A percentile compares a stretch with the other conserved stretches of the same genome.
Evolutionary conservation across 1,140 invertebrate genomes (phyloP).

Genomic region (Chlorops oryzae): DNA sequence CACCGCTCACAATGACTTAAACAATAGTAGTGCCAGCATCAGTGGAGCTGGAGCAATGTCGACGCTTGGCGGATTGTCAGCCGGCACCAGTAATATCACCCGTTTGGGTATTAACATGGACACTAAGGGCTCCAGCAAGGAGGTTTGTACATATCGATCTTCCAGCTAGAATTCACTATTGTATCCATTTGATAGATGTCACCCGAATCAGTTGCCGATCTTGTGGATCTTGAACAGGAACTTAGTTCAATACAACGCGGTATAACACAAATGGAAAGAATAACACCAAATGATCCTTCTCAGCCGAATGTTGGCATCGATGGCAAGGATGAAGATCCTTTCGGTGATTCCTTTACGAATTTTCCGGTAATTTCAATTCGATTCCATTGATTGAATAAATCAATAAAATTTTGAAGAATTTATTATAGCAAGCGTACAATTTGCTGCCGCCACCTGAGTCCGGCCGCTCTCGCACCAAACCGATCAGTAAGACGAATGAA

Average conservation of each 20-base stretch:
- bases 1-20: conserved; percentile 11
- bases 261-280: conserved; percentile 78
- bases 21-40: conserved; percentile 9
- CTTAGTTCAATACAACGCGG: conserved; percentile 82
- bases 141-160: conserved; percentile 18
- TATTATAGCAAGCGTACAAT: conserved; percentile 48
- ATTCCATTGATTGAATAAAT: not conserved
- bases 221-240: conserved; percentile 90
- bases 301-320: conserved; percentile 27
- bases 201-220: conserved; percentile 62
- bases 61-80: conserved; percentile 21
- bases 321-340: conserved; percentile 62
- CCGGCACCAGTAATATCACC: conserved; percentile 20
- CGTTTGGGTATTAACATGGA: conserved; percentile 36
- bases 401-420: conserved; percentile 1
- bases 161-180: no score
- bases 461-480: conserved; percentile 41
- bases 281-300: conserved; percentile 66
- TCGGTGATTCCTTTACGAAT: conserved; percentile 73
- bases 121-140: conserved; percentile 31
- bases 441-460: conserved; percentile 59
- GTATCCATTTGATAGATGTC: conserved; percentile 41
- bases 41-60: conserved; percentile 23
- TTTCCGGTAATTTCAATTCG: conserved; percentile 51
- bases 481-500: conserved; percentile 22